Base-by-base conservation (phyloP, 2,888 invertebrate species). In the Himalopsyche kuldschensis region DNA sequence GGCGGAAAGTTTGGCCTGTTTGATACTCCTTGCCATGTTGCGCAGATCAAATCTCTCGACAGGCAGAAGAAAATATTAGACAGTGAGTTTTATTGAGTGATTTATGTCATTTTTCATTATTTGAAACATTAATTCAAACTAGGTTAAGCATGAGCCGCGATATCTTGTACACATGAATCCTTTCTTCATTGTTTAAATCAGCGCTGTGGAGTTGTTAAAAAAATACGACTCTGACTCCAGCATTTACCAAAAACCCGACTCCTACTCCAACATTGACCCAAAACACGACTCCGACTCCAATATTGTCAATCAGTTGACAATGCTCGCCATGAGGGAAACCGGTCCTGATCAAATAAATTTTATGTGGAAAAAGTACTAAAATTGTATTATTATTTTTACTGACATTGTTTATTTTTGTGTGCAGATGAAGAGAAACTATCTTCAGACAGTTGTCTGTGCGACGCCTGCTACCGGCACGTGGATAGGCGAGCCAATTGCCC, bases 21-120 rank as follows among this genome's bases (percentile, higher is more conserved):
- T 86, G 97, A 97, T 88, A 97, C 97, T 0, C 97, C 97, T 0
- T 96, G 96, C 90, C 97, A 97, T 88, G 95, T 97, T 80, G 97
- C 96, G 0, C 96, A 96, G 90, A 95, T 97, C 89, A 97, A 97
- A 87, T 95, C 95, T 80, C 91, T 93, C 0, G 96, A 96, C 84
- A 90, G 96, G n/a, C 96, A 96, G 89, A 94, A 95, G 88, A 96
- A 96, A 88, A 96, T 97, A 84, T 90, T 97, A 85, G 94, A 93
- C 86, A 94, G 96, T 96, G 89, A 92, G 41, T 41, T 41, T 15
- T 41, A 15, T 15, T 15, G 0, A 41, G 15, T 78, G 15, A 4
- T 82, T 82, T 80, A 0, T 35, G 4, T 35, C 1, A 10, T 6
- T 8, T 20, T 41, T 20, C 8, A 20, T 31, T 24, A 41, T 20